Evolutionary conservation across 2,888 invertebrate species (phyloP).

Genomic region (Gordius sp.): DNA sequence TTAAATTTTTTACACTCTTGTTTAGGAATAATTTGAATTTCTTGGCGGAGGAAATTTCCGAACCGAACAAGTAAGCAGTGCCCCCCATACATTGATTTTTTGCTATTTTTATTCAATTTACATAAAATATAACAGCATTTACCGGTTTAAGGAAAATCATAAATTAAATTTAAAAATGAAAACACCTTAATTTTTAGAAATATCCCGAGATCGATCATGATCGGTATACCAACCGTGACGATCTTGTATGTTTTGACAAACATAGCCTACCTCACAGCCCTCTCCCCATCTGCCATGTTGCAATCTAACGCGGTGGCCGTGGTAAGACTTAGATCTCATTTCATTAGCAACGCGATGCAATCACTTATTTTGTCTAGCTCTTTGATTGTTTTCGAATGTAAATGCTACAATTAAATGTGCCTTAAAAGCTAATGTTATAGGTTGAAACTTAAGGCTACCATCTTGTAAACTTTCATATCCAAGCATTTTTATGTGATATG

Average conservation of each 20-base stretch:
- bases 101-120: not conserved
- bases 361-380: too few relatives aligned
- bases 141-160: not conserved
- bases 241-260: slow-evolving; percentile 3
- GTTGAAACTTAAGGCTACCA: too few relatives aligned
- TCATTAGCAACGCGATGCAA: too few relatives aligned
- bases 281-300: not conserved
- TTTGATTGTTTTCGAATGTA: too few relatives aligned
- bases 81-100: not conserved
- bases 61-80: slow-evolving; percentile 21
- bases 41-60: slow-evolving; percentile 26
- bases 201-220: not conserved
- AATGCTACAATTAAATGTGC: too few relatives aligned
- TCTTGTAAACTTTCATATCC: too few relatives aligned
- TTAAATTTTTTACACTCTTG: not conserved
- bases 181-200: not conserved
- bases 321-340: not conserved
- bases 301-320: slow-evolving; percentile 4
- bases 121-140: not conserved
- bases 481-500: too few relatives aligned
- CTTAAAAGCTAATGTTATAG: too few relatives aligned
- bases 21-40: slow-evolving; percentile 27
- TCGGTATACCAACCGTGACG: not conserved
- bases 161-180: not conserved
- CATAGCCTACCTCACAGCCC: not conserved